Base-by-base conservation (phyloP, 2,888 invertebrate genomes). In the Ctena decussata region DNA sequence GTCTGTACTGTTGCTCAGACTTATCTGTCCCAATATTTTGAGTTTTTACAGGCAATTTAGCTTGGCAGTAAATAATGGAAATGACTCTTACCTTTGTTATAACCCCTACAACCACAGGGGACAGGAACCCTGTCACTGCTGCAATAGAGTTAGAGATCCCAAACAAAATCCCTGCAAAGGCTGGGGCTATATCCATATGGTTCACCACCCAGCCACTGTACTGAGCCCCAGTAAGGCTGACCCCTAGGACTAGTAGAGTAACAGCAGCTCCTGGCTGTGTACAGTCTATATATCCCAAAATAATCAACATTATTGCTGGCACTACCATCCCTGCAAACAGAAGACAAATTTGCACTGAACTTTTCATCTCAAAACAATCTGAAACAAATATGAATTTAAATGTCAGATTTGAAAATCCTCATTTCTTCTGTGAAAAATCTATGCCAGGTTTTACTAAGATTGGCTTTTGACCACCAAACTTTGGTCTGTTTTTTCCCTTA, bases 171-270 rank as follows among this genome's bases (percentile, higher is more conserved):
- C 95, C 96, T 27, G 96, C 95, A 83, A 93, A 95, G 6, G 92
- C 91, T 12, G 96, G 96, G 35, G 95, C 95, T 73, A 96, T 93
- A 89, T 96, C 96, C 87, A 96, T 95, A 83, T 95, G 95, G 85
- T 96, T 96, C 80, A 95, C 94, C n/a, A 95, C 84, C 90, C 91
- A 95, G 27, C 96, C 96, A 80, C 94, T 92, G 91, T 94, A 95
- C 79, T 94, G 93, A 65, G 91, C 88, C 1, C 95, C 95, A 21
- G 93, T 93, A 57, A 94, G 72, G 24, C 94, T 90, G 15, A 95
- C 94, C 27, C 93, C 94, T 5, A 95, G 77, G 2, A 93, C 91
- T 69, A 95, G 91, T 32, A 95, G 87, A 0, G 86, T 91, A 37
- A 95, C 93, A 21, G 95, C 95, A 6, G 93, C 44, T 3, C 77